Percentiles rank a stretch among this genome's conserved stretches.
phyloP scores from a whole-genome alignment of 2,888 invertebrate species.

The Cryptocheilus praepositus region DNA sequence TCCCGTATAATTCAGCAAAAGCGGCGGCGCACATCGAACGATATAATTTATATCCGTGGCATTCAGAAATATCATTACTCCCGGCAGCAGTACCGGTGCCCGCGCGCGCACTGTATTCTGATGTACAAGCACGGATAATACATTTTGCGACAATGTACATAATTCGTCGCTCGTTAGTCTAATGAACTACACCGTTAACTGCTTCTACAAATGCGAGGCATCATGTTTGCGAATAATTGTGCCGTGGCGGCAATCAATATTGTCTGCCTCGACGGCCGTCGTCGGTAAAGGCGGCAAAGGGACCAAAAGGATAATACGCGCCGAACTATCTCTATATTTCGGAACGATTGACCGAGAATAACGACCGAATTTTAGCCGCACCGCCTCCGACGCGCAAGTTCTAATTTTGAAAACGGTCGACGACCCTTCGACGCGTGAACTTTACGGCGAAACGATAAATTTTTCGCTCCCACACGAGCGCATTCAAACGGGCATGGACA shows the following conservation, averaged over 20 bases:
- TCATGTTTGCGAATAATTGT: constrained; percentile 53
- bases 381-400: too few species aligned
- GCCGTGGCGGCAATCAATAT: constrained; percentile 49
- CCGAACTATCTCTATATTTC: too few species aligned
- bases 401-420: too few species aligned
- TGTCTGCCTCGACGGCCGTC: constrained; percentile 28
- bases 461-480: too few species aligned
- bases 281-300: too few species aligned
- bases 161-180: constrained; percentile 59
- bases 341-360: too few species aligned
- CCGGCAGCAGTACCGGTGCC: constrained; percentile 25
- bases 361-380: too few species aligned
- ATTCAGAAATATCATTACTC: constrained; percentile 12
- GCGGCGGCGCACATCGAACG: background rate
- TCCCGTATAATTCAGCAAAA: background rate
- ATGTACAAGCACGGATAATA: constrained; percentile 40
- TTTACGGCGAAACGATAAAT: too few species aligned
- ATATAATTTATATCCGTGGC: constrained; percentile 12
- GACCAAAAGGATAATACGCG: too few species aligned
- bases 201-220: constrained; percentile 54
- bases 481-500: too few species aligned
- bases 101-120: constrained; percentile 20
- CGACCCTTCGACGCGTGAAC: too few species aligned
- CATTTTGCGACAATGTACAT: constrained; percentile 53
- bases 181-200: constrained; percentile 52